Base-by-base conservation (phyloP, 2,113 vertebrate species). In the Oostethus manadensis region DNA sequence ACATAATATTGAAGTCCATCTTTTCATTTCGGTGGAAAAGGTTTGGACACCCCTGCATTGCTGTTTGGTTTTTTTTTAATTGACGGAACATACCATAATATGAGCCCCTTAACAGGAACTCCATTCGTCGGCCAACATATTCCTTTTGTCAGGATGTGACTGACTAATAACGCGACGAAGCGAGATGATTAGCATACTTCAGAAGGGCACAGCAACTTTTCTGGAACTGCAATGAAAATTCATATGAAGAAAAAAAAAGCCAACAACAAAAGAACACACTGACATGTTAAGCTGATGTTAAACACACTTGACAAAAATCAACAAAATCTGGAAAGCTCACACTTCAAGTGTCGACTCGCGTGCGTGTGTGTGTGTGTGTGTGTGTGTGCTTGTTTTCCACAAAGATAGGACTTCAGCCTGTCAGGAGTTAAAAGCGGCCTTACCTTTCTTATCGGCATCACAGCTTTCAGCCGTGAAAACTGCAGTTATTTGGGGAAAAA, bases 371-470 rank as follows among this genome's bases (percentile, higher is more conserved):
- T 62, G 38, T 35, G 10, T 40, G 15, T 63, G 44, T 44, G 15
- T 51, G 29, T 54, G 51, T 54, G 29, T 38, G 29, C 18, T 9
- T 55, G 10, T 62, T 63, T 62, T 58, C 71, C 54, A 43, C 67
- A 55, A 51, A 82, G 68, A 85, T 74, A 68, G 80, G 78, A 85
- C 64, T 77, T 82, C 71, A 80, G 79, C 76, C 81, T 85, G 82
- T 87, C 86, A 85, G 84, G 87, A 85, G 83, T 88, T 86, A 79
- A 79, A 86, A 70, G 79, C 80, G 77, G 68, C 71, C 74, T 76
- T 77, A 87, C 82, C 82, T 88, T 85, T 83, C 84, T 90, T 89
- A 90, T 89, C 86, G 73, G 78, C 81, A 85, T 86, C 82, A 79
- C 84, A 88, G 86, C 84, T 85, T 87, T 86, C 35, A 83, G 57